Evolutionary conservation across 2,888 invertebrate species (phyloP).

Genomic region (Scaptomyza tumidula): DNA sequence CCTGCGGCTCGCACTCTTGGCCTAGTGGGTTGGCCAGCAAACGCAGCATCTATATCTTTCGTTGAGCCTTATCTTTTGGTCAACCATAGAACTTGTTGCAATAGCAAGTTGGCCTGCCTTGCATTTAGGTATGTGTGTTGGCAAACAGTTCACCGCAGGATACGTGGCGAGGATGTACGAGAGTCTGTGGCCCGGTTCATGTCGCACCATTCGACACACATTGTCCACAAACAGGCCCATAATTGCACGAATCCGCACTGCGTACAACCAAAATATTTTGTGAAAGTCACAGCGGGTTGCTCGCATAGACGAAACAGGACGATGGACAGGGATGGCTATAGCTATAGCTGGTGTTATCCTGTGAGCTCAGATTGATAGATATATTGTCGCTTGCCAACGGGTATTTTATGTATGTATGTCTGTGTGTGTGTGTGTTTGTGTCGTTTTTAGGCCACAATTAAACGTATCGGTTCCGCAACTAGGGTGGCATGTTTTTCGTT

Average conservation of each 20-base stretch:
- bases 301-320: not conserved
- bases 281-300: constrained; percentile 82
- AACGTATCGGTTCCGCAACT: constrained; percentile 82
- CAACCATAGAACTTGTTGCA: constrained; percentile 71
- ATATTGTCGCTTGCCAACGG: constrained; percentile 60
- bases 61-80: constrained; percentile 67
- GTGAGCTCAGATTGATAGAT: constrained; percentile 71
- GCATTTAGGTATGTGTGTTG: constrained; percentile 56
- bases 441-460: constrained; percentile 81
- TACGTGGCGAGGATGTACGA: constrained; percentile 21
- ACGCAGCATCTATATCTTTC: constrained; percentile 28
- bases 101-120: not conserved
- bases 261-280: constrained; percentile 84
- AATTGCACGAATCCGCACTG: constrained; percentile 77
- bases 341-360: constrained; percentile 35
- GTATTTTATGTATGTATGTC: constrained; percentile 25
- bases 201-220: constrained; percentile 69
- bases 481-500: constrained; percentile 74
- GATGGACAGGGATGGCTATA: constrained; percentile 26
- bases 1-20: constrained; percentile 57
- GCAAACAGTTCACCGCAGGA: constrained; percentile 73
- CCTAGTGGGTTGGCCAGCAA: constrained; percentile 70
- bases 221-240: constrained; percentile 68
- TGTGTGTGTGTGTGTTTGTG: constrained; percentile 37
- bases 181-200: constrained; percentile 38